Base-by-base conservation (phyloP, 2,888 invertebrate species). In the Xanthorhoe designata region DNA sequence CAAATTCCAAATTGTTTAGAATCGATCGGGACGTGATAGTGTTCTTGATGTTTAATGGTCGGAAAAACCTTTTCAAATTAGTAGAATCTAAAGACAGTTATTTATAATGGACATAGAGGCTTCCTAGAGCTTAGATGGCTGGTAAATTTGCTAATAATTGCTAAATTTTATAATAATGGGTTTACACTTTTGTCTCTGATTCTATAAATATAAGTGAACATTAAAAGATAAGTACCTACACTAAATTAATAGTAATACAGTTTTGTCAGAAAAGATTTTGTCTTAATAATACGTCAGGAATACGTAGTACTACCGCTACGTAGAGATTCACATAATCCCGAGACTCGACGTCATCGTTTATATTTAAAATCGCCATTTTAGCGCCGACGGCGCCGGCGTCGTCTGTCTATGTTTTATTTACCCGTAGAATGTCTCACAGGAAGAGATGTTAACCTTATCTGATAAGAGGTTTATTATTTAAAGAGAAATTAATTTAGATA, bases 1-100 rank as follows among this genome's bases (percentile, higher is more conserved):
- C 77, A 83, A 86, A 82, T 84, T 86, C 73, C 77, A 83, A 86
- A 82, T 84, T 86, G 86, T 87, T 85, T 78, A 80, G 79, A 83
- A 78, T 80, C 76, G 75, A 76, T 79, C 75, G 65, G 61, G 76
- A 81, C 71, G 83, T 81, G 76, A 81, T 72, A 64, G 64, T 68
- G 63, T 66, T 69, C 65, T 70, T 54, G 61, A 69, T 61, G 50
- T 24, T 47, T 53, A 18, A 49, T 13, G 8, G 5, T 29, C 17
- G 29, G 47, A 18, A 18, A 19, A 42, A 42, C 4, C 10, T 13
- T 13, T 13, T 38, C 2, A 0, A 13, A 2, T 1, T 1, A 38
- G 13, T 7, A 38, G 8, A 13, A 38, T 10, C 13, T 32, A 38
- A 38, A 24, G n/a, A 1, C 24, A 24, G 24, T 24, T 24, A 24